These are phyloP conservation scores for Nowickia ferox DNA, from an alignment of 2,888 invertebrate species.

Conservation along the genomic window DNA sequence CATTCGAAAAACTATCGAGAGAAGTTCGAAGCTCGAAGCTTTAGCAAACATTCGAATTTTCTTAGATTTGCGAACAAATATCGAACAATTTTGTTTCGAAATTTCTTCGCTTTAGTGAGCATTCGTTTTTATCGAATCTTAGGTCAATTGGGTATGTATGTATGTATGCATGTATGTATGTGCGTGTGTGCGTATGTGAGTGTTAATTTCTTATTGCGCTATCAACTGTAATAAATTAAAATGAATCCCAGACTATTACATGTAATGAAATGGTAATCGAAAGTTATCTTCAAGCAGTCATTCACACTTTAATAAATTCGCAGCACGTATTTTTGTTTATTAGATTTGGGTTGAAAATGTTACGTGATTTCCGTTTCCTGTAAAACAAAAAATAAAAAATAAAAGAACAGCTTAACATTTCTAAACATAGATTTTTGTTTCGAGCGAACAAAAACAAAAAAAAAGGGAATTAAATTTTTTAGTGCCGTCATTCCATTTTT, in stretches of 20 bases:
- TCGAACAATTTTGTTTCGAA: too few relatives aligned
- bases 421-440: background rate
- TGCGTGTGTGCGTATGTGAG: background rate
- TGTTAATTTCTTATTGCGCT: background rate
- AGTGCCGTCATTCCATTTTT: too few relatives aligned
- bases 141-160: too few relatives aligned
- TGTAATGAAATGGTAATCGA: background rate
- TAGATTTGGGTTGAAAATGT: conserved; percentile 19
- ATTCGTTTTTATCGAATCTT: too few relatives aligned
- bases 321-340: conserved; percentile 13
- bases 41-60: too few relatives aligned
- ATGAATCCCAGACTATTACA: background rate
- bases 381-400: too few relatives aligned
- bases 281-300: conserved; percentile 5
- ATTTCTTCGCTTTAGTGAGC: too few relatives aligned
- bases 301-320: conserved; percentile 40
- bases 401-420: background rate
- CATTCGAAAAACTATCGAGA: too few relatives aligned
- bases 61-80: too few relatives aligned
- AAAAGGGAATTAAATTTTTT: background rate
- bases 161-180: too few relatives aligned
- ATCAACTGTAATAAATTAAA: conserved; percentile 9
- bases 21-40: too few relatives aligned
- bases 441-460: background rate
- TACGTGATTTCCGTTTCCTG: background rate